A percentile compares a stretch with the other conserved stretches of the same genome.
Evolutionary conservation across 2,797 vertebrate species (phyloP).

Genomic region (Lates japonicus): DNA sequence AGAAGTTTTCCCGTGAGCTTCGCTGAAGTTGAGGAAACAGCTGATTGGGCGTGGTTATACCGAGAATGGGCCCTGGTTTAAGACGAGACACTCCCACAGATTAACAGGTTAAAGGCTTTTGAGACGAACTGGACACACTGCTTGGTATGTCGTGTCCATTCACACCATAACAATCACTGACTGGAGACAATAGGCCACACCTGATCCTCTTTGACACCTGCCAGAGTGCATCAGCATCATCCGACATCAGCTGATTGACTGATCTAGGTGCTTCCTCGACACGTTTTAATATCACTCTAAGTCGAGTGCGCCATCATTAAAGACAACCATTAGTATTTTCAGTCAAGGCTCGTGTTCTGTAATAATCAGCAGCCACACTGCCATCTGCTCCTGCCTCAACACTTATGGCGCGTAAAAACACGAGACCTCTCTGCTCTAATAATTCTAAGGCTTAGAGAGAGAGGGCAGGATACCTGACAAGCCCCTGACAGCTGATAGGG

Average conservation of each 20-base stretch:
- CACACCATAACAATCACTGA: slow-evolving; percentile 6
- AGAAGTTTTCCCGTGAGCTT: slow-evolving; percentile 45
- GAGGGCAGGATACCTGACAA: slow-evolving; percentile 10
- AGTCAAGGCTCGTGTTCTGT: not conserved
- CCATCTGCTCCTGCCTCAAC: not conserved
- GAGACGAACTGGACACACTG: not conserved
- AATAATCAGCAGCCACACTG: not conserved
- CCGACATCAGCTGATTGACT: not conserved
- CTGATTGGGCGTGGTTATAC: slow-evolving; percentile 75
- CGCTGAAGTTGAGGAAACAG: slow-evolving; percentile 69
- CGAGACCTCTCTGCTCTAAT: not conserved
- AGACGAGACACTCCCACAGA: slow-evolving; percentile 59
- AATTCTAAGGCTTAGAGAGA: not conserved
- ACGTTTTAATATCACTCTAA: not conserved
- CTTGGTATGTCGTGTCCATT: not conserved
- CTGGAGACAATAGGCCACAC: slow-evolving; percentile 24
- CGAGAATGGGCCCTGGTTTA: not conserved
- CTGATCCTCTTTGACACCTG: slow-evolving; percentile 26
- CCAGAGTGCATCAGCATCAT: slow-evolving; percentile 14
- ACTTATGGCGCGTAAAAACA: slow-evolving; percentile 1
- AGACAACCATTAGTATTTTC: not conserved
- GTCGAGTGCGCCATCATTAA: not conserved
- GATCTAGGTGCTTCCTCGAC: not conserved
- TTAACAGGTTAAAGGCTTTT: slow-evolving; percentile 49
- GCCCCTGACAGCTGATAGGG: slow-evolving; percentile 24